Base-by-base conservation (phyloP, 2,888 invertebrate species). In the Cyclophora albipunctata region DNA sequence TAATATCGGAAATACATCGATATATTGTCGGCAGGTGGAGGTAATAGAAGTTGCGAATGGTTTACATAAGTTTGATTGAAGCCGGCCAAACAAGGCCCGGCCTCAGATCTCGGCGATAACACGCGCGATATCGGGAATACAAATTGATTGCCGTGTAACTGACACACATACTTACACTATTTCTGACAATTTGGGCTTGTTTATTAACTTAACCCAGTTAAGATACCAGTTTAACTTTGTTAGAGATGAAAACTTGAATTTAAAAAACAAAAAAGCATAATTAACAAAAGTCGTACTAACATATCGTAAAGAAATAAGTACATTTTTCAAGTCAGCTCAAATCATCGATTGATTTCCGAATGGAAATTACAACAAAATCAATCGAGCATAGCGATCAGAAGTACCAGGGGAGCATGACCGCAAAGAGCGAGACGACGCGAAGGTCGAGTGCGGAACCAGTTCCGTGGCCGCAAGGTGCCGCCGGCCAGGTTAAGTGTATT, bases 401-500 rank as follows among this genome's bases (percentile, higher is more conserved):
- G 67, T 69, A 84, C 84, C 76, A 85, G 81, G 83, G 75, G 60
- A 71, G 60, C 80, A 85, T 83, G 71, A 73, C 67, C 70, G 71
- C 66, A 69, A 67, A 74, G 76, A 79, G 78, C 66, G 73, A 59
- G 58, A 69, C 73, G 66, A 67, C 63, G 69, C 76, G 84, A 86
- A 86, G 85, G 86, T 84, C 86, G 84, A 61, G 66, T 58, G 58
- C 57, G 64, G 71, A 88, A 88, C 87, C 85, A 80, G 87, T 88
- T 87, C 82, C 73, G 73, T 73, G 83, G 78, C 78, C 75, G 81
- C 85, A 86, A 87, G 85, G 86, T 86, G 87, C 84, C 79, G 75
- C 68, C 67, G 78, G 78, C 81, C 78, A 73, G 78, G 80, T 83
- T 86, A 84, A 84, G 81, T 84, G 81, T 78, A 84, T 83, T 86